phyloP scores from a whole-genome alignment of 2,888 invertebrate species.

The Philopedon plagiatum region DNA sequence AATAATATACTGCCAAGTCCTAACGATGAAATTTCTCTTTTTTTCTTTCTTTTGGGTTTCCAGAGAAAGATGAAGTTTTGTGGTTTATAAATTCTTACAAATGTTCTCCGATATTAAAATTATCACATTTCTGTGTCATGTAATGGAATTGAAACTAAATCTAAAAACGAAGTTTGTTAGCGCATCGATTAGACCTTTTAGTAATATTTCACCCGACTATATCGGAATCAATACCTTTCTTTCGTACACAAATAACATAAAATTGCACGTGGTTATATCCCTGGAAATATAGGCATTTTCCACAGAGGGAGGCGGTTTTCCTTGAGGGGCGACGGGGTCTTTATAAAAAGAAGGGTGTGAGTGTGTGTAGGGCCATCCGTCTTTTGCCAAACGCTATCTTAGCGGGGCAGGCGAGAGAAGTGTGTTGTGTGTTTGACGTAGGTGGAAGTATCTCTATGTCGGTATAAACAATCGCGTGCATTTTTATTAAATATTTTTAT shows the following conservation, averaged over 20 bases:
- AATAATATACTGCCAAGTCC: no score
- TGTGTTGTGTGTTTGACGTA: slow-evolving; percentile 43
- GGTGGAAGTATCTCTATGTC: background rate
- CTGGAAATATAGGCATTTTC: slow-evolving; percentile 35
- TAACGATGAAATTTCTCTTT: no score
- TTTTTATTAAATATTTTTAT: background rate
- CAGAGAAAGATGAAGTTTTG: no score
- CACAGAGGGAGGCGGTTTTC: slow-evolving; percentile 38
- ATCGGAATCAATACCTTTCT: slow-evolving; percentile 20
- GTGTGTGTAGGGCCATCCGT: slow-evolving; percentile 42
- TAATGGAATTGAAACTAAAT: no score
- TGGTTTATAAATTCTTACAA: no score
- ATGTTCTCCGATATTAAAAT: no score
- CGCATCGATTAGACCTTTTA: no score
- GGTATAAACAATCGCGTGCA: background rate
- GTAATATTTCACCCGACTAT: background rate
- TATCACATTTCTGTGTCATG: no score
- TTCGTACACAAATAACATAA: slow-evolving; percentile 14
- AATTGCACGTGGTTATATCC: slow-evolving; percentile 26
- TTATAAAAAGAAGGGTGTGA: slow-evolving; percentile 43
- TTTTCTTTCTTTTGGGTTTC: no score
- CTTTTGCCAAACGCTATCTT: slow-evolving; percentile 45
- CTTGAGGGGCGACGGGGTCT: slow-evolving; percentile 22
- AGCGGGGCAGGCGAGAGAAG: slow-evolving; percentile 31
- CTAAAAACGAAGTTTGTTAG: no score